A percentile compares a stretch with the other conserved stretches of the same genome.
phyloP scores from a whole-genome alignment of 64 coral and sea anemone genomes.

The Dendronephthya gigantea region DNA sequence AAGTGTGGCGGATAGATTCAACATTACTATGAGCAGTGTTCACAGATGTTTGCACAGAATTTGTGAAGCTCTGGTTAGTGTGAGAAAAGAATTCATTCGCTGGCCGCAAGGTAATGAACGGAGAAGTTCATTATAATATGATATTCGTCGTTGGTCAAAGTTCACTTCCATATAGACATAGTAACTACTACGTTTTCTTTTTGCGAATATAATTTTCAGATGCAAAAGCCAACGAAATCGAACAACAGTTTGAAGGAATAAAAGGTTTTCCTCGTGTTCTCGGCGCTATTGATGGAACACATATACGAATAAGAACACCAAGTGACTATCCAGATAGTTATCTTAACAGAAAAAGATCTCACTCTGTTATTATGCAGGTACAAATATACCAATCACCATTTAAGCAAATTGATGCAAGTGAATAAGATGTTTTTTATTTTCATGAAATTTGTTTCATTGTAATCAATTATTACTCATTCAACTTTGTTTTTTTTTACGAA shows the following conservation, averaged over 20 bases:
- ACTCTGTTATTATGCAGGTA: neutral
- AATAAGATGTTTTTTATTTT: neutral
- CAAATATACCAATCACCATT: too few species aligned
- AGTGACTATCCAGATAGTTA: neutral
- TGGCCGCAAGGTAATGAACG: constrained; percentile 34
- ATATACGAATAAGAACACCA: constrained; percentile 34
- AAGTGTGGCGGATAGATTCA: constrained; percentile 43
- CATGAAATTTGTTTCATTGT: neutral
- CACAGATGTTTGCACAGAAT: constrained; percentile 32
- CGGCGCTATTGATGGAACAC: constrained; percentile 25
- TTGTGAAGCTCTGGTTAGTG: constrained; percentile 26
- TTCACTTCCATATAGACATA: too few species aligned
- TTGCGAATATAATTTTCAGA: neutral
- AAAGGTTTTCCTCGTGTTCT: constrained; percentile 2
- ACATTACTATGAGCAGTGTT: constrained; percentile 44
- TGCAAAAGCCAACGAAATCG: constrained; percentile 10
- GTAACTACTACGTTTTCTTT: neutral
- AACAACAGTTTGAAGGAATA: neutral
- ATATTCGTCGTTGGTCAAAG: too few species aligned
- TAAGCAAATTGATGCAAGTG: neutral
- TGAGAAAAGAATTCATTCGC: constrained; percentile 30
- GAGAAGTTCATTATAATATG: too few species aligned
- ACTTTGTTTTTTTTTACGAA: neutral
- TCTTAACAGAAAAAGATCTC: constrained; percentile 22
- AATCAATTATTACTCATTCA: neutral